These are phyloP conservation scores for Diloba caeruleocephala DNA, from an alignment of 2,888 invertebrate species.

Conservation along the genomic window DNA sequence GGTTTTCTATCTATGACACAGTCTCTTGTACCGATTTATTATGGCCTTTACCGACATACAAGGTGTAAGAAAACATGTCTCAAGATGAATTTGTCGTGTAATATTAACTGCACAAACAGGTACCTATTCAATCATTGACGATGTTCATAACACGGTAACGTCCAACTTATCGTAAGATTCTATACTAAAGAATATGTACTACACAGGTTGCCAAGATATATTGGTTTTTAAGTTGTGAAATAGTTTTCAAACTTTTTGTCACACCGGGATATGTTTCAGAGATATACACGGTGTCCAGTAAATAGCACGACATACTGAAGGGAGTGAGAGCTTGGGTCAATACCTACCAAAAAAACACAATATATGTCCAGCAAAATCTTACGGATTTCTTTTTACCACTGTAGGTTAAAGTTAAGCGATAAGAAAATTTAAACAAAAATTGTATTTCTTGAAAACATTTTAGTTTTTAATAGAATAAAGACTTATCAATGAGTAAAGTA, in stretches of 20 bases:
- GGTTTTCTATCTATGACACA: conserved; percentile 55
- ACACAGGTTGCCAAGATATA: conserved; percentile 21
- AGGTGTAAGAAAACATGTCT: conserved; percentile 24
- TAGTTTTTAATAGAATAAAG: too few species aligned
- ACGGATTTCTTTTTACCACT: too few species aligned
- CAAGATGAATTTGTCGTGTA: conserved; percentile 36
- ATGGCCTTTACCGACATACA: conserved; percentile 32
- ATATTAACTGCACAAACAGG: conserved; percentile 5
- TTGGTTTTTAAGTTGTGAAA: conserved; percentile 4
- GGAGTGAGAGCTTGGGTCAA: too few species aligned
- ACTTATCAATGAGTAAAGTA: too few species aligned
- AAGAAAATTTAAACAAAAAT: too few species aligned
- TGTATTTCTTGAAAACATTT: too few species aligned
- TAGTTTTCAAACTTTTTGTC: conserved; percentile 18
- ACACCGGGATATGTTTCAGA: too few species aligned
- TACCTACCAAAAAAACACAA: too few species aligned
- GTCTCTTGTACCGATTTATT: conserved; percentile 22
- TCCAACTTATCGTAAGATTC: conserved; percentile 46
- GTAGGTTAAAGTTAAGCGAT: too few species aligned
- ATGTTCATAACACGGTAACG: not conserved
- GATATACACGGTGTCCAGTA: too few species aligned
- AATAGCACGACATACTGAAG: too few species aligned
- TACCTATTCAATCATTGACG: conserved; percentile 28
- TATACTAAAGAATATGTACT: conserved; percentile 15
- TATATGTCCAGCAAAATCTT: too few species aligned